Evolutionary conservation across 2,797 vertebrate species (phyloP).

Genomic region (Hafferia zeledoni): DNA sequence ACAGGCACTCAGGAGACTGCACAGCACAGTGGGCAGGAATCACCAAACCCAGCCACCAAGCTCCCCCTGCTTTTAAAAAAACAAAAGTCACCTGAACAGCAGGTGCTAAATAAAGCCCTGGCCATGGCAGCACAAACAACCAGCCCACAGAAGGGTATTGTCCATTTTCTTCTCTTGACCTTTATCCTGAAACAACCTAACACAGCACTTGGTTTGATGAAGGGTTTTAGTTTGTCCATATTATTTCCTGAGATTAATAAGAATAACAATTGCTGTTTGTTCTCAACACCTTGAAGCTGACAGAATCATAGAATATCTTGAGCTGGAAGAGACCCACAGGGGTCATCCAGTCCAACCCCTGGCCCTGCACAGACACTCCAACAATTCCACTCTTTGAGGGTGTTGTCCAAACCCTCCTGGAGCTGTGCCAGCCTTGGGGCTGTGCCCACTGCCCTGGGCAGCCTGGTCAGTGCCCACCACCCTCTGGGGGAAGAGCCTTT

Average conservation of each 20-base stretch:
- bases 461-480: background rate
- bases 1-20: accelerated
- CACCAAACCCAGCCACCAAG: background rate
- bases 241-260: background rate
- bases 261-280: background rate
- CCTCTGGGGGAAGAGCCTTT: background rate
- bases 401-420: accelerated
- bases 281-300: background rate
- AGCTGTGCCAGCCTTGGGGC: background rate
- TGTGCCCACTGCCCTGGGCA: background rate
- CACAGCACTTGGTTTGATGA: background rate
- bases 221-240: background rate
- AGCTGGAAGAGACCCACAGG: background rate
- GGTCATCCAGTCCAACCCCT: background rate
- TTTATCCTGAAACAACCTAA: background rate
- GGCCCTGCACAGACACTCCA: background rate
- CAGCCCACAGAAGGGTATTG: background rate
- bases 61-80: background rate
- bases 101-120: background rate
- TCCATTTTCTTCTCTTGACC: background rate
- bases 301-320: accelerated
- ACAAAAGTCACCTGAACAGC: background rate
- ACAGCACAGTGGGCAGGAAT: background rate
- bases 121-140: background rate
- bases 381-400: background rate